Base-by-base conservation (phyloP, 1,140 invertebrate genomes). In the Liolophura sinensis region DNA sequence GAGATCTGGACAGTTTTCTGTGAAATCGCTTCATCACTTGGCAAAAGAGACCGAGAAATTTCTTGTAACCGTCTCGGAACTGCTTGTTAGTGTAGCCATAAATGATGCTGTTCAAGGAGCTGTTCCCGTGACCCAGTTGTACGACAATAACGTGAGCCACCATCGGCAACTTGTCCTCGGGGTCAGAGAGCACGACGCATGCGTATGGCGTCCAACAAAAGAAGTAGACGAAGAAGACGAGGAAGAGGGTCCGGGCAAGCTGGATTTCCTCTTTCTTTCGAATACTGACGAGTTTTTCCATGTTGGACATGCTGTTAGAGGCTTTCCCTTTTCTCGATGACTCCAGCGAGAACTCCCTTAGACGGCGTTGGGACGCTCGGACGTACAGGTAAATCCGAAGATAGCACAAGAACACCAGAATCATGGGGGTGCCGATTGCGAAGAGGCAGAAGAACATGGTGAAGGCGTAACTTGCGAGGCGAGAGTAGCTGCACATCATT, bases 81-180 rank as follows among this genome's bases (percentile, higher is more conserved):
- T 65, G 64, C 24, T 64, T 65, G 66, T 77, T 77, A 6, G 67
- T 68, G 16, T 64, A 65, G 7, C 67, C 73, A 64, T 77, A 77
- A 20, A 77, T 51, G 27, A 77, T 67, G 24, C 70, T 70, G 62
- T 77, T 77, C 14, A 75, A 40, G 4, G 71, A 60, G 24, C 70
- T 73, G 52, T 73, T 73, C 46, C 68, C 63, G 68, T 77, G 75
- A n/a, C 74, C 75, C 40, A 77, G 51, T 52, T 67, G 60, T 46
- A 75, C 66, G 52, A 68, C 65, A 25, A 74, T n/a, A 27, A 73
- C 63, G 22, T 75, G 72, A 4, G 67, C n/a, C 51, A 56, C 58
- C 9, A 50, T 62, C 11, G 68, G 62, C 62, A 56, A 59, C 12
- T 20, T 31, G 50, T 69, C 68, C 18, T n/a, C 24, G 1, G 51